A percentile compares a stretch with the other conserved stretches of the same genome.
Evolutionary conservation across 2,797 vertebrate genomes (phyloP).

Genomic region (Somateria mollissima): DNA sequence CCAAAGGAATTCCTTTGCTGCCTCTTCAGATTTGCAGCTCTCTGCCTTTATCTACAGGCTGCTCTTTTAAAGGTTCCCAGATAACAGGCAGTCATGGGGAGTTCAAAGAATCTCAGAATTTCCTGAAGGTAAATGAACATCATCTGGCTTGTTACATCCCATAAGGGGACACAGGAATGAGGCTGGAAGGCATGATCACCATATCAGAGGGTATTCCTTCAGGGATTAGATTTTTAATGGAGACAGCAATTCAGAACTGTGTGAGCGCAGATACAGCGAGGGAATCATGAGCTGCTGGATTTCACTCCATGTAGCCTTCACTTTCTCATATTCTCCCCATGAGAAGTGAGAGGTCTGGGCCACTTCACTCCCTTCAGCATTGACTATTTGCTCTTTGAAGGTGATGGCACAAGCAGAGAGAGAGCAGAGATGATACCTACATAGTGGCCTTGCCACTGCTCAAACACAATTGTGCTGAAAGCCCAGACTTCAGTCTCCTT

Average conservation of each 20-base stretch:
- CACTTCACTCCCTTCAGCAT: not conserved
- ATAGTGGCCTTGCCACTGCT: not conserved
- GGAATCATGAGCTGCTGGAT: not conserved
- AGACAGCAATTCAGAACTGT: not conserved
- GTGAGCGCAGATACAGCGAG: not conserved
- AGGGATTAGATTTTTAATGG: not conserved
- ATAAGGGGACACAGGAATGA: not conserved
- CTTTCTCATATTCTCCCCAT: accelerated
- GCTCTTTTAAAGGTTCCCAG: not conserved
- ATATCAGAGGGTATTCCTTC: not conserved
- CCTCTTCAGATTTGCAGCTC: not conserved
- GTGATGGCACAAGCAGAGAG: not conserved
- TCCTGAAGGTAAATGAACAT: not conserved
- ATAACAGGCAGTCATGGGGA: not conserved
- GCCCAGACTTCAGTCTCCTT: not conserved
- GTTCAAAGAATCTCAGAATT: not conserved
- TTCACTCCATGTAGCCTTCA: not conserved
- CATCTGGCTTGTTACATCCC: not conserved
- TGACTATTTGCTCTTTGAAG: not conserved
- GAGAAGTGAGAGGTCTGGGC: not conserved
- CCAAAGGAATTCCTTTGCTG: not conserved
- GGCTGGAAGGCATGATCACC: not conserved
- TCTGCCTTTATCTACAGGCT: not conserved
- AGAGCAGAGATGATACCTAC: not conserved
- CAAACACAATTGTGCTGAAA: too few relatives aligned